These are phyloP conservation scores for Phrynosoma blainvillii DNA, from an alignment of 2,113 vertebrate species.

Conservation along the genomic window DNA sequence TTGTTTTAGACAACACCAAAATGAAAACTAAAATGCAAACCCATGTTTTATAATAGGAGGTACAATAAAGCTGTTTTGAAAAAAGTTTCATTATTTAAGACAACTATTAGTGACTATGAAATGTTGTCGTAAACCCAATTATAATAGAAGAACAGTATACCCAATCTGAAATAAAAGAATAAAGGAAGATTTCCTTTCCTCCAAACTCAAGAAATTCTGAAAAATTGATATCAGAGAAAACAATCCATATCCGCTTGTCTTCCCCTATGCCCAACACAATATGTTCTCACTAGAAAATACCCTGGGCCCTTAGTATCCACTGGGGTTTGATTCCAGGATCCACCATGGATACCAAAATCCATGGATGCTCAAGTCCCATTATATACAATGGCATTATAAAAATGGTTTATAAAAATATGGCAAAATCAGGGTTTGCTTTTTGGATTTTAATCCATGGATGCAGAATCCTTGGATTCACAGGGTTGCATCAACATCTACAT, in stretches of 20 bases:
- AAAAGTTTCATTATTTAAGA: constrained; percentile 13
- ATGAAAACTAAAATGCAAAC: constrained; percentile 10
- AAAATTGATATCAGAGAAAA: constrained; percentile 15
- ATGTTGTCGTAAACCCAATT: not conserved
- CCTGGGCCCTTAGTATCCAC: too few relatives aligned
- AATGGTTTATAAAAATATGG: too few relatives aligned
- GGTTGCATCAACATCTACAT: constrained; percentile 36
- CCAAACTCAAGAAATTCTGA: constrained; percentile 22
- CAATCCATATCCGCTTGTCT: constrained; percentile 25
- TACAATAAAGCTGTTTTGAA: constrained; percentile 11
- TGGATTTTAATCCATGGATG: too few relatives aligned
- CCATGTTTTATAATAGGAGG: constrained; percentile 10
- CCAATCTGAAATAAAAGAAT: constrained; percentile 49
- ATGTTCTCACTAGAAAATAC: constrained; percentile 52
- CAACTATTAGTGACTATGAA: not conserved
- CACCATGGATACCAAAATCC: too few relatives aligned
- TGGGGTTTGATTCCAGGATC: too few relatives aligned
- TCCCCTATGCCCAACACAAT: not conserved
- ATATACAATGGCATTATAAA: too few relatives aligned
- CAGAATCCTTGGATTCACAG: too few relatives aligned
- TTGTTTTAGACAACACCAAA: constrained; percentile 42
- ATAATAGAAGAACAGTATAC: constrained; percentile 6
- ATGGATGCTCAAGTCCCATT: too few relatives aligned
- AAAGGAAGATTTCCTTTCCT: not conserved
- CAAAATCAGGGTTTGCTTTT: too few relatives aligned